phyloP scores from a whole-genome alignment of 2,113 vertebrate species.

The Empidonax traillii region DNA sequence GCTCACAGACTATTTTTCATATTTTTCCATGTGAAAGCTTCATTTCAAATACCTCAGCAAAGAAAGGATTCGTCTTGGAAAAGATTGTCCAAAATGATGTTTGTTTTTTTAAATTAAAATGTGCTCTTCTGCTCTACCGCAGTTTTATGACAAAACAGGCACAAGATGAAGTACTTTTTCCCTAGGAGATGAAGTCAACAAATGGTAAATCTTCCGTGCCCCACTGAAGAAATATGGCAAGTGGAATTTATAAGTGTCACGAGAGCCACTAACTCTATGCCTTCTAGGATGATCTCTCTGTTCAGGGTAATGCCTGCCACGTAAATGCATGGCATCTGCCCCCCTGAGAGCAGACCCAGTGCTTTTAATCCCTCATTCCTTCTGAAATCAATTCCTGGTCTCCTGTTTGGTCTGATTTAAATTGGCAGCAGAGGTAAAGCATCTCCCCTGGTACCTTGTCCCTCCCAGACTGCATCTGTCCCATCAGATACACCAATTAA shows the following conservation, averaged over 20 bases:
- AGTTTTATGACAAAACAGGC: background rate
- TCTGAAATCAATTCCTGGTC: background rate
- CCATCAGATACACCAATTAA: background rate
- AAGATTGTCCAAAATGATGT: background rate
- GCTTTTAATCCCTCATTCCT: background rate
- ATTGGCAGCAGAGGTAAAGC: background rate
- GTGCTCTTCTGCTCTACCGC: background rate
- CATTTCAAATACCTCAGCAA: background rate
- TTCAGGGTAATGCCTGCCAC: background rate
- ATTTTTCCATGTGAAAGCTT: background rate
- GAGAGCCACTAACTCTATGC: background rate
- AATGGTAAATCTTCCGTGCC: background rate
- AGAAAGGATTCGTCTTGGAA: background rate
- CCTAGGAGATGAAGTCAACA: background rate
- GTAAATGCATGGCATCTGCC: accelerated
- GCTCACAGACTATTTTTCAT: background rate
- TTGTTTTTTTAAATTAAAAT: background rate
- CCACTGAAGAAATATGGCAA: background rate
- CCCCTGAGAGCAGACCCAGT: background rate
- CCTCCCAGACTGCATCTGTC: background rate
- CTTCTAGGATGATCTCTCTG: accelerated
- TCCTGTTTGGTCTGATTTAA: background rate
- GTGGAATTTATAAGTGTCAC: background rate
- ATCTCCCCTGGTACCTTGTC: background rate
- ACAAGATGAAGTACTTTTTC: background rate